These are phyloP conservation scores for Pachycephala philippinensis DNA, from an alignment of 2,113 vertebrate genomes.

Conservation along the genomic window DNA sequence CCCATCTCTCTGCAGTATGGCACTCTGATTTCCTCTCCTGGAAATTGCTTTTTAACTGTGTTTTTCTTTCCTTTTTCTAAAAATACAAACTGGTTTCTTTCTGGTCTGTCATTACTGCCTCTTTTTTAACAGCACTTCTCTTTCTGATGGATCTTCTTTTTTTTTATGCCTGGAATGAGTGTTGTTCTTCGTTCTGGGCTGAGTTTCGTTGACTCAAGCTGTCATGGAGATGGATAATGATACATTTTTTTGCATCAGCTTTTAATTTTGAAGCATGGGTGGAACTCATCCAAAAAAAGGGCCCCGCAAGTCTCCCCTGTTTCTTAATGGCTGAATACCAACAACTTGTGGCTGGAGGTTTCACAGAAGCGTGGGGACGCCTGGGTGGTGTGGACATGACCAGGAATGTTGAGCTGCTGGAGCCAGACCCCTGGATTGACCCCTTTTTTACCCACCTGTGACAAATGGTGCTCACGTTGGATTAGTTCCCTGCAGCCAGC, in stretches of 20 bases:
- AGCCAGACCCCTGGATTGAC: background rate
- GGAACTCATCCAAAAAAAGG: background rate
- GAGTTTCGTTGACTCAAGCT: conserved; percentile 30
- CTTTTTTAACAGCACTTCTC: conserved; percentile 43
- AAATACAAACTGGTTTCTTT: conserved; percentile 30
- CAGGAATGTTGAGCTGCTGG: background rate
- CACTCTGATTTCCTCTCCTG: conserved; percentile 2
- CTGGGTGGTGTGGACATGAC: background rate
- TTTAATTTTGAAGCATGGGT: conserved; percentile 39
- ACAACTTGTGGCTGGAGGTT: background rate
- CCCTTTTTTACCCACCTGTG: background rate
- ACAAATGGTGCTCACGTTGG: fast-evolving
- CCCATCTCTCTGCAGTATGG: background rate
- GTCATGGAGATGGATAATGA: conserved; percentile 41
- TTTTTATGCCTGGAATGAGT: conserved; percentile 16
- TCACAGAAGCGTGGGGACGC: fast-evolving
- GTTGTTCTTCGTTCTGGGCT: background rate
- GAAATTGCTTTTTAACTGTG: conserved; percentile 18
- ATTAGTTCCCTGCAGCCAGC: too few species aligned
- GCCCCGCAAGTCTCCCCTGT: background rate
- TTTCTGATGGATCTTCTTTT: conserved; percentile 39
- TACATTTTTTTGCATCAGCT: conserved; percentile 17
- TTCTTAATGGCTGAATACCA: background rate
- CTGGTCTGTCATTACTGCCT: conserved; percentile 37
- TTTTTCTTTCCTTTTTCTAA: conserved; percentile 40